Evolutionary conservation across 2,113 vertebrate genomes (phyloP), one percentile per base, ranked within the genome.

Genomic region (Miniopterus natalensis): DNA sequence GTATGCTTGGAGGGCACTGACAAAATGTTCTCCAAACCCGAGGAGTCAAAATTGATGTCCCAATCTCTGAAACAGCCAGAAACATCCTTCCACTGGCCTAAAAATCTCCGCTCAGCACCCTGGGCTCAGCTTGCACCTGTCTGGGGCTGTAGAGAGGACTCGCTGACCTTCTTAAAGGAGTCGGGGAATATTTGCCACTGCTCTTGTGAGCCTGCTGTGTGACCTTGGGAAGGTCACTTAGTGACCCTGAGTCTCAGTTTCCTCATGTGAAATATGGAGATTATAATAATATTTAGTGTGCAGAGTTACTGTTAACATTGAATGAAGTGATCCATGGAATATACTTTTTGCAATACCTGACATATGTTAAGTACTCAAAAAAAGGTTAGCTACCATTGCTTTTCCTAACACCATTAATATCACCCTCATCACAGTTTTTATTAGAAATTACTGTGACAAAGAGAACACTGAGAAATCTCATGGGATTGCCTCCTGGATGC

Each of bases 131-230:
- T 79, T 71, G 63, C 1, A 59, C 89, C 59, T 71, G 61, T 68
- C 57, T 78, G 20, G 13, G 12, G 12, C 6, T 40, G 31, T 8
- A 68, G 55, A 66, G 36, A 45, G 25, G 90, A 84, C 63, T 65
- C 20, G 3, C 23, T 91, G 31, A 93, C 73, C n/a, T 47, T 91
- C 40, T 36, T 92, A 95, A 23, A 92, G 20, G 73, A 93, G 53
- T 23, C 90, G 9, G 10, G 81, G 65, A 81, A 18, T 0, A 2
- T 25, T 93, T 96, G 17, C n/a, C 11, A 40, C 21, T 91, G 66
- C 25, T 18, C 15, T 29, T 53, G 18, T 59, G 25, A 79, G 21
- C 25, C 45, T 61, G 13, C 25, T 10, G 1, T 87, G 29, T 91
- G 53, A 61, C 40, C 77, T 55, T 92, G 17, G 61, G 4, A 74